Conservation (phyloP, 2,113 vertebrate species). For the Orientallactaga bullata region DNA sequence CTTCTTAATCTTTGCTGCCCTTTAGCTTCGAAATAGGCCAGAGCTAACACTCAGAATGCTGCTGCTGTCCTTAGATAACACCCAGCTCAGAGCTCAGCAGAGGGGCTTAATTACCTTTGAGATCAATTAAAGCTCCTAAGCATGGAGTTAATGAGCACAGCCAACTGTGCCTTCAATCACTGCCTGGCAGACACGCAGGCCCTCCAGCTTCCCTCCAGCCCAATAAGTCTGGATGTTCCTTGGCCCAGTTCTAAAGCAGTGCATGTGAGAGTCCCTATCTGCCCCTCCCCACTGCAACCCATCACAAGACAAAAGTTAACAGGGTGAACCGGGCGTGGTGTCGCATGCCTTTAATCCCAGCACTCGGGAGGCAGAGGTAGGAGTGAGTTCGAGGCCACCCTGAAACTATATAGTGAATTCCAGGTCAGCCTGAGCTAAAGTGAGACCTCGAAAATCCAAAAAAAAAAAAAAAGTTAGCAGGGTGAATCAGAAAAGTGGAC, state of each 20-base stretch:
- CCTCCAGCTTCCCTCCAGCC: not conserved
- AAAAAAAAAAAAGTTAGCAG: no score
- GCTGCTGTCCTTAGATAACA: constrained; percentile 58
- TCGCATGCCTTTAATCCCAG: no score
- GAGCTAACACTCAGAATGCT: not conserved
- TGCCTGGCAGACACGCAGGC: not conserved
- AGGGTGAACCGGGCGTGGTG: no score
- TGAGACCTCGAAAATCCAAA: no score
- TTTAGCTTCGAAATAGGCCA: constrained; percentile 66
- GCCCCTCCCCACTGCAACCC: no score
- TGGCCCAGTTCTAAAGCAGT: not conserved
- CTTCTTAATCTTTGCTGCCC: constrained; percentile 68
- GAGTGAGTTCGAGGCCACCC: no score
- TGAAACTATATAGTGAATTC: no score
- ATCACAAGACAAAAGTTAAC: no score
- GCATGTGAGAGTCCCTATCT: not conserved
- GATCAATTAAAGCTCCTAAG: constrained; percentile 46
- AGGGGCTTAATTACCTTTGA: not conserved
- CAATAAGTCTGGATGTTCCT: not conserved
- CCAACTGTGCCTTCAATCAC: not conserved
- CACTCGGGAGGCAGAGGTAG: no score
- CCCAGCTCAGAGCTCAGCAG: not conserved
- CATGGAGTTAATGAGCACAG: not conserved
- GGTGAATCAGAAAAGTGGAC: no score
- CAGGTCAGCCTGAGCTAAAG: no score